A percentile compares a stretch with the other conserved stretches of the same genome.
phyloP scores from a whole-genome alignment of 1,140 invertebrate species.

The Drosophila nigromelanica region DNA sequence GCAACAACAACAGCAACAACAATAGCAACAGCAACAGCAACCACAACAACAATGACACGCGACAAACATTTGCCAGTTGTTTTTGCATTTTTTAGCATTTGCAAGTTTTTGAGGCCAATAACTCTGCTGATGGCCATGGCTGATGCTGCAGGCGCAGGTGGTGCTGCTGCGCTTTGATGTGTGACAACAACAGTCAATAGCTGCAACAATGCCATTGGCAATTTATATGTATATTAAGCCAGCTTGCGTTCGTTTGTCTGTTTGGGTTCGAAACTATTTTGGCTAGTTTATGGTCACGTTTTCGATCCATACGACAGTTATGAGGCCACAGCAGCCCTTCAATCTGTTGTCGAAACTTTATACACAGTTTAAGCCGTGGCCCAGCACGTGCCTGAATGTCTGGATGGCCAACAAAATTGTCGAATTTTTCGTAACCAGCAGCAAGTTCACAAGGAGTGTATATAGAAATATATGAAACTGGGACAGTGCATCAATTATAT shows the following conservation, averaged over 20 bases:
- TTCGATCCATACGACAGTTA: slow-evolving; percentile 52
- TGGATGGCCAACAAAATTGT: neutral
- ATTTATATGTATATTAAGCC: slow-evolving; percentile 65
- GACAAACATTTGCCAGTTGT: slow-evolving; percentile 59
- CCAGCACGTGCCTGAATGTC: slow-evolving; percentile 2
- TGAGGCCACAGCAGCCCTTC: slow-evolving; percentile 1
- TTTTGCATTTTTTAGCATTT: slow-evolving; percentile 73
- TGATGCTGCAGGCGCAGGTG: slow-evolving; percentile 49
- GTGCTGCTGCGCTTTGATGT: slow-evolving; percentile 65
- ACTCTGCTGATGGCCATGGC: slow-evolving; percentile 75
- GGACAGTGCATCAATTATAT: neutral
- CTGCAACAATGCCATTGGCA: slow-evolving; percentile 72
- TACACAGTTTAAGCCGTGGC: neutral
- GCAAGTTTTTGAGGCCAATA: slow-evolving; percentile 78
- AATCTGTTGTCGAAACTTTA: slow-evolving; percentile 1
- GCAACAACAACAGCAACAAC: slow-evolving; percentile 7
- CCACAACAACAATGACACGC: slow-evolving; percentile 36
- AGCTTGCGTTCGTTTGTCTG: slow-evolving; percentile 49
- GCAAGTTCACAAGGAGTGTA: neutral
- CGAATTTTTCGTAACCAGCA: slow-evolving; percentile 7
- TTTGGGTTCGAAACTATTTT: slow-evolving; percentile 53
- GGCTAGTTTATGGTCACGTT: slow-evolving; percentile 74
- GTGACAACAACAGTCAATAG: slow-evolving; percentile 74
- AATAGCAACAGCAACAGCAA: neutral
- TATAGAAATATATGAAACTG: neutral